Conservation (phyloP, 2,888 invertebrate genomes). For the Ochropleura plecta region DNA sequence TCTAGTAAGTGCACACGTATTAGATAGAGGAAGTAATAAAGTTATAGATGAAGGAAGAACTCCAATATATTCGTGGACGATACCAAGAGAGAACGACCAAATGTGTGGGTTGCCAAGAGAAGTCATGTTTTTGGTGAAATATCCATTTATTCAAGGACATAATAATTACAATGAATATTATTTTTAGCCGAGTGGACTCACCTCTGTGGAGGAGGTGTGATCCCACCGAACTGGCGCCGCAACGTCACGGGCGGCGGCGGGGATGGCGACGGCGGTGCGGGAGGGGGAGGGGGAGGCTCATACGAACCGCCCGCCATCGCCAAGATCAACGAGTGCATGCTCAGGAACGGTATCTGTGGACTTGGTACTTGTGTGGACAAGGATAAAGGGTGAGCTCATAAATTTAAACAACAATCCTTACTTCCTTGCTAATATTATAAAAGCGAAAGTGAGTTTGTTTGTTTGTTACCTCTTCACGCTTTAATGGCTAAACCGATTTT, state of each 20-base stretch:
- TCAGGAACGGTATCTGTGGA: constrained; percentile 94
- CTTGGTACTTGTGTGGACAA: constrained; percentile 94
- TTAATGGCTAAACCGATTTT: too few relatives aligned
- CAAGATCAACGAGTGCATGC: constrained; percentile 94
- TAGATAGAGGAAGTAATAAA: background rate
- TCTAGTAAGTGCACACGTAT: constrained; percentile 75
- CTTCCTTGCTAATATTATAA: too few relatives aligned
- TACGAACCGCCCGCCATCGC: constrained; percentile 79
- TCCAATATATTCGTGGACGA: background rate
- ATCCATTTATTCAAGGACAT: background rate
- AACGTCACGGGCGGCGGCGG: constrained; percentile 77
- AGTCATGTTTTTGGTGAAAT: background rate
- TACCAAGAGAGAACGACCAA: background rate
- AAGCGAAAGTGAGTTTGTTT: too few relatives aligned
- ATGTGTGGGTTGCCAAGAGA: background rate
- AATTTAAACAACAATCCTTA: too few relatives aligned
- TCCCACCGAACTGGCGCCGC: constrained; percentile 84
- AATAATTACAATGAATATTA: background rate
- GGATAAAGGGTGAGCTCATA: constrained; percentile 89
- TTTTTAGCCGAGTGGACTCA: constrained; percentile 91
- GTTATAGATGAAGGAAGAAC: background rate
- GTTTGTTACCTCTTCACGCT: too few relatives aligned
- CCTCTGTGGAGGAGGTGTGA: constrained; percentile 88
- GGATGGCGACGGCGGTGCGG: constrained; percentile 55
- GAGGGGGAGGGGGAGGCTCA: constrained; percentile 62